phyloP scores from a whole-genome alignment of 2,113 vertebrate genomes.

The Natator depressus region DNA sequence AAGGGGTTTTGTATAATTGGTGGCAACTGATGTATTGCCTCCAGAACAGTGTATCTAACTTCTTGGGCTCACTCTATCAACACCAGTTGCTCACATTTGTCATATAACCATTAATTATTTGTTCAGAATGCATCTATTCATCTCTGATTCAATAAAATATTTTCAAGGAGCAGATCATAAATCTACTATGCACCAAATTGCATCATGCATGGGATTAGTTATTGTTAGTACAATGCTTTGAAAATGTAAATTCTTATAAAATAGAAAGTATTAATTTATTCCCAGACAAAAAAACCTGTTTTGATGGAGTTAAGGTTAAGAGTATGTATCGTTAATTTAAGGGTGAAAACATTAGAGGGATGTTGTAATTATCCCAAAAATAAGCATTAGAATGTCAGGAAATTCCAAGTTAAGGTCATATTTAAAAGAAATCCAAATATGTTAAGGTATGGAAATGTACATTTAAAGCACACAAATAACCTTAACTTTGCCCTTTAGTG shows the following conservation, averaged over 20 bases:
- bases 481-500: not conserved
- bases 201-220: not conserved
- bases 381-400: not conserved
- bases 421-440: not conserved
- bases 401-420: not conserved
- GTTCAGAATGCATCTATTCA: not conserved
- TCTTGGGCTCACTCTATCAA: not conserved
- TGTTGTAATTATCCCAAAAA: not conserved
- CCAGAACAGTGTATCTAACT: not conserved
- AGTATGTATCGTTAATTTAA: not conserved
- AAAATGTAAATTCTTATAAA: slow-evolving; percentile 4
- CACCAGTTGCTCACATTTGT: not conserved
- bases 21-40: slow-evolving; percentile 46
- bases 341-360: not conserved
- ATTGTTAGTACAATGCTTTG: not conserved
- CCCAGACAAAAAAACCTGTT: not conserved
- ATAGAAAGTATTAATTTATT: slow-evolving; percentile 9
- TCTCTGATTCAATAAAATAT: not conserved
- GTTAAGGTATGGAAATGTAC: not conserved
- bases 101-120: not conserved
- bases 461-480: not conserved
- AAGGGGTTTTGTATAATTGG: slow-evolving; percentile 19
- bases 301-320: not conserved
- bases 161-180: not conserved
- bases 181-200: not conserved